Percentiles rank a stretch among this genome's conserved stretches.
These are phyloP conservation scores for Ctenochaetus hawaiiensis DNA, from an alignment of 2,797 vertebrate species.

Conservation along the genomic window DNA sequence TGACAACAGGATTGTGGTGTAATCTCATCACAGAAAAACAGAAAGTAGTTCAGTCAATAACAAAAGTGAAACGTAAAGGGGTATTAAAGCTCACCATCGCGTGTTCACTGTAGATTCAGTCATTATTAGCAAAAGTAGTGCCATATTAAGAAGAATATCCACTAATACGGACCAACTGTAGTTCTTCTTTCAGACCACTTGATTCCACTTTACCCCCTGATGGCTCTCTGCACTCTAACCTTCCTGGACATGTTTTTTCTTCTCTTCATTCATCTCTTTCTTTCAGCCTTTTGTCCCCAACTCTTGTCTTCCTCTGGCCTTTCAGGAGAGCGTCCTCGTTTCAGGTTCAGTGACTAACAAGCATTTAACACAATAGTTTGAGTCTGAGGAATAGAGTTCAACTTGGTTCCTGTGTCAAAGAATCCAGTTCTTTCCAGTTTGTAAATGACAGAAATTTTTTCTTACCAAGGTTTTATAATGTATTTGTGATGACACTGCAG, in stretches of 20 bases:
- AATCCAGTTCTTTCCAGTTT: slow-evolving; percentile 53
- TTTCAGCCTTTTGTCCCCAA: slow-evolving; percentile 66
- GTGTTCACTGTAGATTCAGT: not conserved
- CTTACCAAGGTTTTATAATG: not conserved
- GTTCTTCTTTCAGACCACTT: slow-evolving; percentile 6
- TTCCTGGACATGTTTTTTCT: slow-evolving; percentile 36
- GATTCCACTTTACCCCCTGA: slow-evolving; percentile 17
- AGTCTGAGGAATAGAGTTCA: slow-evolving; percentile 47
- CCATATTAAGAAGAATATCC: not conserved
- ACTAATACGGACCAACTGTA: not conserved
- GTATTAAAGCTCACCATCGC: slow-evolving; percentile 13
- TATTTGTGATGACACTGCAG: not conserved
- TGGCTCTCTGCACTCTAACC: slow-evolving; percentile 54
- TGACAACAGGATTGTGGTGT: slow-evolving; percentile 12
- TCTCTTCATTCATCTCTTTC: slow-evolving; percentile 57
- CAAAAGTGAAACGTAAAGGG: not conserved
- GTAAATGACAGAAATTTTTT: slow-evolving; percentile 22
- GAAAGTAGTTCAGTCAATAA: slow-evolving; percentile 10
- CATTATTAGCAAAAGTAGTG: not conserved
- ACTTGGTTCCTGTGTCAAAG: slow-evolving; percentile 38
- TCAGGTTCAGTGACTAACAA: slow-evolving; percentile 78
- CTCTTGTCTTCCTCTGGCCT: slow-evolving; percentile 61
- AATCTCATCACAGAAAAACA: not conserved
- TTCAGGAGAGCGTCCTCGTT: slow-evolving; percentile 62
- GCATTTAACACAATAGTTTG: slow-evolving; percentile 51